phyloP scores from a whole-genome alignment of 1,140 invertebrate genomes.

The Cryptotermes secundus region DNA sequence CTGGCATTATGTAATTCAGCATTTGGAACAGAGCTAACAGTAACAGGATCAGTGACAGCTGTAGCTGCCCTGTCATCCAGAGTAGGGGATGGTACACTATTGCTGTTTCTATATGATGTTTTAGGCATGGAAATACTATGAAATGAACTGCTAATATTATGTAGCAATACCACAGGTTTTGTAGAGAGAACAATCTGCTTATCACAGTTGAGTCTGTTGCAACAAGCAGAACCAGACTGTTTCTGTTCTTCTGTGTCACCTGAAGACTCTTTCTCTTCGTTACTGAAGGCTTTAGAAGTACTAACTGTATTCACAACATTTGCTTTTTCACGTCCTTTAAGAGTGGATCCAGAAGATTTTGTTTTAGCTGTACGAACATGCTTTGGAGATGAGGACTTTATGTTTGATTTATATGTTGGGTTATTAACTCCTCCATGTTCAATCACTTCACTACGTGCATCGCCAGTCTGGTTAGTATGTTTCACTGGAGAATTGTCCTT shows the following conservation, averaged over 20 bases:
- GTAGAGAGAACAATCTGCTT: not conserved
- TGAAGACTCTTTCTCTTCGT: not conserved
- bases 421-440: not conserved
- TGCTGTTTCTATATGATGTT: not conserved
- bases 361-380: not conserved
- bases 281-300: not conserved
- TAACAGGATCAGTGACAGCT: not conserved
- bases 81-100: not conserved
- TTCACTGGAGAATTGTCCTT: constrained; percentile 19
- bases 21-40: not conserved
- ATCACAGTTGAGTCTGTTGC: not conserved
- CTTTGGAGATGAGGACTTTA: not conserved
- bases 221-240: not conserved
- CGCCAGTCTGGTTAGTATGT: not conserved
- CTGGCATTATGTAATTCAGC: not conserved
- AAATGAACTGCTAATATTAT: not conserved
- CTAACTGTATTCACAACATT: not conserved
- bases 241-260: not conserved
- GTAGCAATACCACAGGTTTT: not conserved
- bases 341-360: not conserved
- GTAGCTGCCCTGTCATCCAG: not conserved
- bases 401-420: not conserved
- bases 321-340: not conserved
- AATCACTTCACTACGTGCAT: not conserved
- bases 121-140: not conserved